Evolutionary conservation across 2,888 invertebrate species (phyloP).

Genomic region (Gonocerus acuteangulatus): DNA sequence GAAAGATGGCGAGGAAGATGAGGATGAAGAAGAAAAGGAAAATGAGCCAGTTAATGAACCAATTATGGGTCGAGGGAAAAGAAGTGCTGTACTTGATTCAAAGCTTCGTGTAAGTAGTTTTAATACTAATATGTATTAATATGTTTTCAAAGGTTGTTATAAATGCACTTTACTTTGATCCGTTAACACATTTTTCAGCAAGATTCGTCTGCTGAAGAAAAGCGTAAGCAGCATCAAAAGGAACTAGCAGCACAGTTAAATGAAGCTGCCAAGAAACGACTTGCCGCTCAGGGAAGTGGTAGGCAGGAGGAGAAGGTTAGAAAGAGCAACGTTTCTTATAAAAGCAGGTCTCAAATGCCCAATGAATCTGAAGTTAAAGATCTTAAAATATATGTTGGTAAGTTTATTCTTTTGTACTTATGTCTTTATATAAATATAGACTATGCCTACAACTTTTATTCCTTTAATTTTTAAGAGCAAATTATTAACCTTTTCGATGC

Average conservation of each 20-base stretch:
- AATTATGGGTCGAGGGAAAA: constrained; percentile 68
- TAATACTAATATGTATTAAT: no score
- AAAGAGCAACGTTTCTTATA: constrained; percentile 93
- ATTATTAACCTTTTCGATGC: no score
- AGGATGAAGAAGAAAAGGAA: constrained; percentile 61
- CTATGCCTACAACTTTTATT: not conserved
- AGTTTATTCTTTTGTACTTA: no score
- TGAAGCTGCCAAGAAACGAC: constrained; percentile 82
- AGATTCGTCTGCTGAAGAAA: constrained; percentile 79
- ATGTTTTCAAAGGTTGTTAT: no score
- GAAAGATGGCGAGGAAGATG: constrained; percentile 74
- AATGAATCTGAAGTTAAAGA: constrained; percentile 87
- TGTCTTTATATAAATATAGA: not conserved
- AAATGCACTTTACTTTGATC: no score
- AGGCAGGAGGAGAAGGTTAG: constrained; percentile 80
- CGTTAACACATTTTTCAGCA: no score
- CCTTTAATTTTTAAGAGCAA: not conserved
- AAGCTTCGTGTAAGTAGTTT: constrained; percentile 60
- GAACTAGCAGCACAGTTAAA: constrained; percentile 86
- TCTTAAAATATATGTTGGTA: constrained; percentile 88
- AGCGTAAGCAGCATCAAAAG: constrained; percentile 91
- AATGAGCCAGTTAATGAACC: constrained; percentile 48
- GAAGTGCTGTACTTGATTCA: constrained; percentile 86
- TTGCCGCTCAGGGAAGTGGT: constrained; percentile 70
- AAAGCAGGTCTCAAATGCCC: constrained; percentile 85